These are phyloP conservation scores for Drosophila birchii DNA, from an alignment of 2,888 invertebrate genomes.

Conservation along the genomic window DNA sequence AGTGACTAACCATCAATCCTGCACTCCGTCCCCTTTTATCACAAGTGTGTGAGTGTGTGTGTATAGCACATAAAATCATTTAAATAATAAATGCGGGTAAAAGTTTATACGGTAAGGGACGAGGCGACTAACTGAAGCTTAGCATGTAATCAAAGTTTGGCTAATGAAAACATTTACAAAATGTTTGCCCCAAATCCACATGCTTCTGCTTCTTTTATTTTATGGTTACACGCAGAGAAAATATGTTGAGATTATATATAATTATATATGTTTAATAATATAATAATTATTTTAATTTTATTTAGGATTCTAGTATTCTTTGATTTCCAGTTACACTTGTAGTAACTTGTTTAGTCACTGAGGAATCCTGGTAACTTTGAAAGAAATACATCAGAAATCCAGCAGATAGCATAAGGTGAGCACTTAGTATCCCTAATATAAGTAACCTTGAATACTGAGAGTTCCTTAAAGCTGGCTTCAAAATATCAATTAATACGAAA, in stretches of 20 bases:
- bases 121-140: constrained; percentile 31
- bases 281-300: neutral
- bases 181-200: constrained; percentile 53
- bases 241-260: neutral
- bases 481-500: constrained; percentile 92
- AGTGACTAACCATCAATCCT: constrained; percentile 60
- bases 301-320: constrained; percentile 21
- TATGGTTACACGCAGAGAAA: constrained; percentile 1
- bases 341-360: neutral
- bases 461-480: constrained; percentile 90
- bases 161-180: constrained; percentile 77
- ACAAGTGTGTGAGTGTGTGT: constrained; percentile 1
- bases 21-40: constrained; percentile 1
- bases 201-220: constrained; percentile 6
- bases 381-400: constrained; percentile 95
- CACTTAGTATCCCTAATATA: constrained; percentile 88
- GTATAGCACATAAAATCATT: constrained; percentile 59
- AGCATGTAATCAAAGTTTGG: constrained; percentile 54
- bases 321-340: constrained; percentile 35
- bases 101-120: constrained; percentile 54
- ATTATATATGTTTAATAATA: constrained; percentile 8
- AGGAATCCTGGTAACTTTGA: constrained; percentile 84
- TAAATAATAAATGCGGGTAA: constrained; percentile 72
- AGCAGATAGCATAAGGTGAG: constrained; percentile 92
- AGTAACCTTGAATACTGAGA: constrained; percentile 88